Base-by-base conservation (phyloP, 2,113 vertebrate genomes). In the Sinocyclocheilus grahami region DNA sequence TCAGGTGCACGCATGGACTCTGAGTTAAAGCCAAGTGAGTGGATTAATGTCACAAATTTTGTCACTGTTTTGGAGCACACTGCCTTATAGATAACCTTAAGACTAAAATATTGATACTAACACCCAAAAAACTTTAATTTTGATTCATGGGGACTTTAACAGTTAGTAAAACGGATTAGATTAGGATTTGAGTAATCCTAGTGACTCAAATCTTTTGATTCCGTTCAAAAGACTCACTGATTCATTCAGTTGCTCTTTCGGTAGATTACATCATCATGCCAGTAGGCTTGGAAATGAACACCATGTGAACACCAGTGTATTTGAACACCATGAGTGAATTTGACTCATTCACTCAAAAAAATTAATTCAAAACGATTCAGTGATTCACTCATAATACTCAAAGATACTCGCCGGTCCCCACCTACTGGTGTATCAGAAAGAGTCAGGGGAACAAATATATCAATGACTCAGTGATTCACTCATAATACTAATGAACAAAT, bases 181-280 rank as follows among this genome's bases (percentile, higher is more conserved):
- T 48, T 75, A 14, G 39, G 72, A 48, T 24, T 75, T 24, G 39
- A 75, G 72, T 46, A 24, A 75, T 48, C 42, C 72, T 2, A 75
- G 72, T 75, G 39, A 75, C 72, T 75, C 72, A 48, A 5, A 42
- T 75, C 39, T 46, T 48, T 75, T 75, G 39, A 48, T 75, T 48
- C 42, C n/a, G 11, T 24, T 24, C 22, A 75, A 46, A 75, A 46
- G 72, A 48, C 22, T 74, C 71, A 74, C 71, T 74, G 71, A 74
- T 85, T 22, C 30, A 53, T 6, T 24, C 24, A 67, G 63, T 77
- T 65, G 33, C 58, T 33, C 24, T 51, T 30, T 77, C 39, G 2
- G 7, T 12, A 53, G 20, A 22, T 75, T 46, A 24, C 39, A 75
- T 46, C 72, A 13, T 75, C 14, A 48, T 1, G n/a, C 39, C 37